phyloP scores from a whole-genome alignment of 1,140 invertebrate genomes.

The Cydia fagiglandana region DNA sequence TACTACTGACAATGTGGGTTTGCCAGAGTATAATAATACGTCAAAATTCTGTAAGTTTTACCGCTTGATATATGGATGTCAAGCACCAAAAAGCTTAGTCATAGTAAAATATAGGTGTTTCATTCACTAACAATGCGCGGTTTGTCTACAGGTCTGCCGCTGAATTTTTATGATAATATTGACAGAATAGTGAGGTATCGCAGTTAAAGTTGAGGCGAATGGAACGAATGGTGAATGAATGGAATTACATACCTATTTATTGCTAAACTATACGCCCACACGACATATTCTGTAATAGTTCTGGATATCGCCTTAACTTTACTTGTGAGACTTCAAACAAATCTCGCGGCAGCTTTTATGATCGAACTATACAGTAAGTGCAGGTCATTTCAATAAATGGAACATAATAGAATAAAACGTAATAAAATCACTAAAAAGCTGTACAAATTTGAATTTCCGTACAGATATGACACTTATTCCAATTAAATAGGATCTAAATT shows the following conservation, averaged over 20 bases:
- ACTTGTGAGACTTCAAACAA: background rate
- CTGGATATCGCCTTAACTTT: background rate
- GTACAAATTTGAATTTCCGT: background rate
- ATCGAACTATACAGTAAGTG: too few relatives aligned
- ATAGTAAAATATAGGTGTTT: too few relatives aligned
- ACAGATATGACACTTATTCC: slow-evolving; percentile 11
- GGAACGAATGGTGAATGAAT: background rate
- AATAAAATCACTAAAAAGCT: background rate
- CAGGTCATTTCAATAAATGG: too few relatives aligned
- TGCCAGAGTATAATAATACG: too few relatives aligned
- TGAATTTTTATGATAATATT: background rate
- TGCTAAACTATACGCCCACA: too few relatives aligned
- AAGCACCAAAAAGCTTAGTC: too few relatives aligned
- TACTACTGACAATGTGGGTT: too few relatives aligned
- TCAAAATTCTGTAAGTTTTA: background rate
- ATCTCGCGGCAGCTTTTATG: background rate
- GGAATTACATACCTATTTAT: background rate
- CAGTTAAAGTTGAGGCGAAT: background rate
- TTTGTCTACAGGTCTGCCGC: too few relatives aligned
- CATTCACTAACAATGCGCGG: too few relatives aligned
- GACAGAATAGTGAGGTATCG: background rate
- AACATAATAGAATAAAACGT: background rate
- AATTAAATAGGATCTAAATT: too few relatives aligned
- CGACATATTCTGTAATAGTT: too few relatives aligned
- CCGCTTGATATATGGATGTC: too few relatives aligned